phyloP scores from a whole-genome alignment of 1,140 invertebrate genomes.

The Drosophila ohnishii region DNA sequence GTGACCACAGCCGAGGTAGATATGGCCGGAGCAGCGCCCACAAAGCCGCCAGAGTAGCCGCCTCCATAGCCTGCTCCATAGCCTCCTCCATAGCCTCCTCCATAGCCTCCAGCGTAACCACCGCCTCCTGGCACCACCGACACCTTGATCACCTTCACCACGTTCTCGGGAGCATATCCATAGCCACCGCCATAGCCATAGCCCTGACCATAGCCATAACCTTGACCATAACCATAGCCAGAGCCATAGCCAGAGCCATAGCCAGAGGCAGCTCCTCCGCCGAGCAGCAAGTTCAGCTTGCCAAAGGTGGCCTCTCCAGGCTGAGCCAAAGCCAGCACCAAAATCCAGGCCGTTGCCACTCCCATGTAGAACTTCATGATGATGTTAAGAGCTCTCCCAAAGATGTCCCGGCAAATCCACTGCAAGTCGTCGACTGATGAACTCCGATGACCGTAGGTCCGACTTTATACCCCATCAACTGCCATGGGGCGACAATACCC shows the following conservation, averaged over 20 bases:
- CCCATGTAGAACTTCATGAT: slow-evolving; percentile 53
- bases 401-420: slow-evolving; percentile 26
- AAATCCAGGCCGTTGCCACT: slow-evolving; percentile 8
- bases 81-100: slow-evolving; percentile 31
- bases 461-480: slow-evolving; percentile 51
- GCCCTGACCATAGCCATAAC: slow-evolving; percentile 40
- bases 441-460: slow-evolving; percentile 51
- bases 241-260: no score
- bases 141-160: slow-evolving; percentile 75
- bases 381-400: background rate
- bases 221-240: slow-evolving; percentile 37
- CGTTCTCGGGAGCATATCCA: slow-evolving; percentile 64
- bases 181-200: slow-evolving; percentile 47
- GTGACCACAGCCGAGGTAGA: slow-evolving; percentile 72
- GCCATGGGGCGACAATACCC: slow-evolving; percentile 39
- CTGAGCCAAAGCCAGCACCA: slow-evolving; percentile 14
- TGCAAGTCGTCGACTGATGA: slow-evolving; percentile 54
- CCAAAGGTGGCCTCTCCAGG: slow-evolving; percentile 65
- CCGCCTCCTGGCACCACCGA: slow-evolving; percentile 56
- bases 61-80: slow-evolving; percentile 47
- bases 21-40: slow-evolving; percentile 66
- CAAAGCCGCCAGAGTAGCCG: slow-evolving; percentile 49
- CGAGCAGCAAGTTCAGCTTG: slow-evolving; percentile 64
- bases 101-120: slow-evolving; percentile 22
- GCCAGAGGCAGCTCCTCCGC: slow-evolving; percentile 51